Evolutionary conservation across 2,797 vertebrate species (phyloP).

Genomic region (Meriones psammophilus): DNA sequence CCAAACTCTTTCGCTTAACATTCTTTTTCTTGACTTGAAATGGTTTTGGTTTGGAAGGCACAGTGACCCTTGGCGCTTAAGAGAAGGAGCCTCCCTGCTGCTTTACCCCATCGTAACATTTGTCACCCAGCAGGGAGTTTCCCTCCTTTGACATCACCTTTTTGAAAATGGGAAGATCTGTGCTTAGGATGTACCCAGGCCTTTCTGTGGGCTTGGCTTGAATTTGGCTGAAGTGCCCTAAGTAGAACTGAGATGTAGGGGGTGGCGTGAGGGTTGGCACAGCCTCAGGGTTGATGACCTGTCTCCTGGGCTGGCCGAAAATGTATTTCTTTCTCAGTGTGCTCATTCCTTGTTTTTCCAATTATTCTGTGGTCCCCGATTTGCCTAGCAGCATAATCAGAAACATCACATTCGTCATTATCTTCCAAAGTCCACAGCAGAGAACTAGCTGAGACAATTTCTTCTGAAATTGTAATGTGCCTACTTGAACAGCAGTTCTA

Average conservation of each 20-base stretch:
- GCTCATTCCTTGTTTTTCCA: constrained; percentile 41
- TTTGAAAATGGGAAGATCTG: constrained; percentile 50
- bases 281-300: not conserved
- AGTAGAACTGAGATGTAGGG: not conserved
- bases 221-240: not conserved
- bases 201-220: constrained; percentile 1
- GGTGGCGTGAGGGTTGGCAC: not conserved
- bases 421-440: constrained; percentile 68
- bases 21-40: constrained; percentile 5
- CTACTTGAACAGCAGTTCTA: constrained; percentile 76
- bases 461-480: constrained; percentile 76
- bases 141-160: not conserved
- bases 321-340: constrained; percentile 11
- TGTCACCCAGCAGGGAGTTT: constrained; percentile 12
- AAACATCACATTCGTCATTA: constrained; percentile 75
- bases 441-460: constrained; percentile 73
- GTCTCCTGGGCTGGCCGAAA: not conserved
- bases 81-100: constrained; percentile 35
- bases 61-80: not conserved
- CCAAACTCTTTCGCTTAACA: not conserved
- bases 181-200: not conserved
- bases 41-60: constrained; percentile 21
- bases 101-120: not conserved
- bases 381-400: constrained; percentile 69
- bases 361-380: constrained; percentile 45